Conservation (phyloP, 1,140 invertebrate genomes). For the Trichonephila clavata region DNA sequence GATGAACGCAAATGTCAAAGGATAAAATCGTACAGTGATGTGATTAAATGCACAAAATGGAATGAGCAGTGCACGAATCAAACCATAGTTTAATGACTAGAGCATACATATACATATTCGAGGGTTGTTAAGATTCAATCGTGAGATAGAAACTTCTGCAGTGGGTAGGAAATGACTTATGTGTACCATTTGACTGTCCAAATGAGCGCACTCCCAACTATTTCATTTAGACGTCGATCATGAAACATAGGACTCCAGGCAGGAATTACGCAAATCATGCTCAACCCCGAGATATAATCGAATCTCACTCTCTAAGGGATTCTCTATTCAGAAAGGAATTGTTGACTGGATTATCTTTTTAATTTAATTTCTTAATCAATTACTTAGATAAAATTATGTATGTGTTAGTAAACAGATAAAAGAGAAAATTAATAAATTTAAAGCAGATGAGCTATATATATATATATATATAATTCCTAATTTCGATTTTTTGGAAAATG, state of each 20-base stretch:
- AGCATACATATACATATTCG: constrained; percentile 58
- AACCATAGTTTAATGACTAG: constrained; percentile 46
- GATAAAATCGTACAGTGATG: constrained; percentile 52
- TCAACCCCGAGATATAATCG: not conserved
- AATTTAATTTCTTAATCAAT: too few relatives aligned
- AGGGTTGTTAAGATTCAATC: constrained; percentile 56
- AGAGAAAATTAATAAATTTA: too few relatives aligned
- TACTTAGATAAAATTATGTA: too few relatives aligned
- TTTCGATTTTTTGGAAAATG: too few relatives aligned
- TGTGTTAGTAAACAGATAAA: too few relatives aligned
- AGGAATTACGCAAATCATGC: constrained; percentile 32
- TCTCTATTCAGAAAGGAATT: too few relatives aligned
- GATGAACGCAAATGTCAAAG: constrained; percentile 44
- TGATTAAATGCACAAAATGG: constrained; percentile 55
- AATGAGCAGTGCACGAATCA: constrained; percentile 4
- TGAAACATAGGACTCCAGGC: not conserved
- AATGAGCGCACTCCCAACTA: constrained; percentile 1
- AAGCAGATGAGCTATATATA: too few relatives aligned
- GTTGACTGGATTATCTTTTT: too few relatives aligned
- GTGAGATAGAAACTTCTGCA: constrained; percentile 53
- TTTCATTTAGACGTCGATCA: not conserved
- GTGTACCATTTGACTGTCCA: constrained; percentile 46
- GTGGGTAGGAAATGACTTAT: constrained; percentile 55
- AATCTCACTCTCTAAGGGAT: constrained; percentile 1
- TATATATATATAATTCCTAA: too few relatives aligned